These are phyloP conservation scores for Coronaproctus castanopsis DNA, from an alignment of 2,888 invertebrate species.

Conservation along the genomic window DNA sequence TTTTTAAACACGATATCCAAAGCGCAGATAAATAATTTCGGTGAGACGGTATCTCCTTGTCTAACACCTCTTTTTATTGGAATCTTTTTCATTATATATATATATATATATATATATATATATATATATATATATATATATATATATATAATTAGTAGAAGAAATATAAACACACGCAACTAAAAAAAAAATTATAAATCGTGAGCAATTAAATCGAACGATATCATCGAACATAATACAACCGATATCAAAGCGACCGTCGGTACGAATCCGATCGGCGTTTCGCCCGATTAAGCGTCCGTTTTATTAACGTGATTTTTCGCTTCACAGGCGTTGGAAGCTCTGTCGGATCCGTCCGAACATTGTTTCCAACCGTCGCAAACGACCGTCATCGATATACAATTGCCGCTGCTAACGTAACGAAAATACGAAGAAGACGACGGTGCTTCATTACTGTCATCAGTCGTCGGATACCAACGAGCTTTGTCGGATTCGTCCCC, in stretches of 20 bases:
- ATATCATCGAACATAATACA: not conserved
- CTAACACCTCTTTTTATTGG: too few species aligned
- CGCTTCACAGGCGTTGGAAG: not conserved
- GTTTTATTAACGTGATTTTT: not conserved
- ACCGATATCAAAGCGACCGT: not conserved
- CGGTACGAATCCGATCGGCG: not conserved
- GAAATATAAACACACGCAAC: too few species aligned
- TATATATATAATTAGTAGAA: too few species aligned
- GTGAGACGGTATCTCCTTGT: too few species aligned
- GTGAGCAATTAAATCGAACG: too few species aligned
- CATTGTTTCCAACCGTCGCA: conserved; percentile 64
- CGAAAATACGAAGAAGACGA: conserved; percentile 38
- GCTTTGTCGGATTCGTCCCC: conserved; percentile 46
- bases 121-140: too few species aligned
- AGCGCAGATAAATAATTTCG: too few species aligned
- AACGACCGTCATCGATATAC: conserved; percentile 42
- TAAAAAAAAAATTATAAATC: too few species aligned
- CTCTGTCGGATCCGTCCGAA: conserved; percentile 60
- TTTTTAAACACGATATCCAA: too few species aligned
- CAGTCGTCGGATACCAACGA: conserved; percentile 38
- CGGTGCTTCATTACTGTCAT: conserved; percentile 34
- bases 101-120: too few species aligned
- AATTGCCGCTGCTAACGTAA: conserved; percentile 31
- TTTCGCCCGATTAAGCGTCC: not conserved
- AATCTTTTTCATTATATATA: too few species aligned